Evolutionary conservation across 2,797 vertebrate genomes (phyloP).

Genomic region (Pseudotriccus pelzelni): DNA sequence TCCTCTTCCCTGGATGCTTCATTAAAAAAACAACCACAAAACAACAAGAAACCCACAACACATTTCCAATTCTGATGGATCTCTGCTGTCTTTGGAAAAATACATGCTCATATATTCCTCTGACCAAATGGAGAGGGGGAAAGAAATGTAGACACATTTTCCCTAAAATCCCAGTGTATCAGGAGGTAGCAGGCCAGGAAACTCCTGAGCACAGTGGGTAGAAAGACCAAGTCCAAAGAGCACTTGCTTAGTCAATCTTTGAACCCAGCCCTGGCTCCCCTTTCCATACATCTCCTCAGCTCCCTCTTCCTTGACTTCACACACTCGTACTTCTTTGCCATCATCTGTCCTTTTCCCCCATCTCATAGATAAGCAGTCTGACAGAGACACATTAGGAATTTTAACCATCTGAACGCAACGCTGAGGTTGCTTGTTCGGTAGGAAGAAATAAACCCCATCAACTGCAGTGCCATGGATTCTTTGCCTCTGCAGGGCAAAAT

Average conservation of each 20-base stretch:
- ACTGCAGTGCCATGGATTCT: neutral
- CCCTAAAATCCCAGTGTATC: neutral
- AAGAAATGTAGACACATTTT: neutral
- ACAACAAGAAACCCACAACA: neutral
- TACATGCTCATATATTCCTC: neutral
- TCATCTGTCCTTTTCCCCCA: neutral
- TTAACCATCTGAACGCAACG: neutral
- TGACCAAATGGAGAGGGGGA: neutral
- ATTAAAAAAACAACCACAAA: neutral
- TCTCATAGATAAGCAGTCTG: neutral
- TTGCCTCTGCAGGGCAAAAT: neutral
- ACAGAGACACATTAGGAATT: neutral
- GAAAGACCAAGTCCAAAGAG: neutral
- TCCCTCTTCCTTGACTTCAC: neutral
- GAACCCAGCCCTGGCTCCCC: neutral
- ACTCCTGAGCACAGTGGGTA: neutral
- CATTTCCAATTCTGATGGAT: neutral
- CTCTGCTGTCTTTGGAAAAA: neutral
- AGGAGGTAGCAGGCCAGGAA: neutral
- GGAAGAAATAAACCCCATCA: neutral
- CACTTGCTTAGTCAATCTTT: fast-evolving
- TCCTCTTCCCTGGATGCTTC: neutral
- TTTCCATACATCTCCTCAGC: fast-evolving
- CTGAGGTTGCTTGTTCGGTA: neutral
- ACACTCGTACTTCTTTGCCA: neutral